phyloP scores from a whole-genome alignment of 2,888 invertebrate genomes.

The Scaptomyza reducta region DNA sequence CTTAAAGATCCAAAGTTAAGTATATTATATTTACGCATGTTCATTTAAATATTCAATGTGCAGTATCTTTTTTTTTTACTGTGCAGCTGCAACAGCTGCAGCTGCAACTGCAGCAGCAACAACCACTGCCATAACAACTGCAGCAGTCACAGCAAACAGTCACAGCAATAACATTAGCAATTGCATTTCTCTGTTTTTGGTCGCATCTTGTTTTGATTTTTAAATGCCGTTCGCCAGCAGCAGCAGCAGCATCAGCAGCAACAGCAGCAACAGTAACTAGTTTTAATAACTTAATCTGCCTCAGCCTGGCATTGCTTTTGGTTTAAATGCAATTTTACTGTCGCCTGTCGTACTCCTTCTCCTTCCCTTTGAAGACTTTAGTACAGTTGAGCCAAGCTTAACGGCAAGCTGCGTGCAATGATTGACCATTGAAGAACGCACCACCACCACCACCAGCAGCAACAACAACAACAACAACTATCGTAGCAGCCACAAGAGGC shows the following conservation, averaged over 20 bases:
- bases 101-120: slow-evolving; percentile 14
- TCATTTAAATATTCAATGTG: no score
- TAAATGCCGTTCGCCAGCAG: slow-evolving; percentile 38
- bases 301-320: slow-evolving; percentile 16
- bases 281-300: slow-evolving; percentile 69
- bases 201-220: slow-evolving; percentile 55
- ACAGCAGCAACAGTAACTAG: slow-evolving; percentile 35
- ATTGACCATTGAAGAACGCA: slow-evolving; percentile 53
- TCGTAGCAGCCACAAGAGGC: slow-evolving; percentile 39
- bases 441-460: slow-evolving; percentile 1
- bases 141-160: slow-evolving; percentile 15
- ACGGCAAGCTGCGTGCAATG: slow-evolving; percentile 70
- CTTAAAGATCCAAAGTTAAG: no score
- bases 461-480: slow-evolving; percentile 2
- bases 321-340: slow-evolving; percentile 18
- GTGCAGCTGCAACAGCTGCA: slow-evolving; percentile 12
- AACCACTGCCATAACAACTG: slow-evolving; percentile 13
- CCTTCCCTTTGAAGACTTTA: slow-evolving; percentile 5
- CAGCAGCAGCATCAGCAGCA: slow-evolving; percentile 13
- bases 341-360: background rate
- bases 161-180: slow-evolving; percentile 37
- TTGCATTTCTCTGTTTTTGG: slow-evolving; percentile 54
- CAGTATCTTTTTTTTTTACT: background rate
- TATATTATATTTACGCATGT: no score
- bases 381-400: slow-evolving; percentile 65